phyloP scores from a whole-genome alignment of 30 jellyfish, hydroid and myxozoan genomes.

The Sanderia malayensis region DNA sequence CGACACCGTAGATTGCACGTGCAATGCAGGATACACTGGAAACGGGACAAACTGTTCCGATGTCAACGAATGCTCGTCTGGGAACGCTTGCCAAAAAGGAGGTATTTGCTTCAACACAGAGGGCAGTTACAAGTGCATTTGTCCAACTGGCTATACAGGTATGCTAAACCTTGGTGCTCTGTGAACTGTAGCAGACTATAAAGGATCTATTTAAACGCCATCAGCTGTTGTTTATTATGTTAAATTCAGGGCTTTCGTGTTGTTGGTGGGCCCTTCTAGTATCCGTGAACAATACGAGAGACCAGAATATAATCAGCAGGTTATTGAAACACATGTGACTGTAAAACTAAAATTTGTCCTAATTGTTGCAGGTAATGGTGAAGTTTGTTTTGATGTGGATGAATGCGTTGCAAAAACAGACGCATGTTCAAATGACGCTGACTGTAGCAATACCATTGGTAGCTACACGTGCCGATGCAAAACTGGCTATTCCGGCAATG shows the following conservation, averaged over 20 bases:
- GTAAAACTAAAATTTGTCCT: not conserved
- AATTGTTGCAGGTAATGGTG: constrained; percentile 34
- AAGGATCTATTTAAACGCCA: too few species aligned
- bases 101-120: too few species aligned
- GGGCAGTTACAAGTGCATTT: constrained; percentile 25
- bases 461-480: constrained; percentile 33
- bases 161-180: too few species aligned
- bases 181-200: too few species aligned
- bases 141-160: constrained; percentile 17
- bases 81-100: too few species aligned
- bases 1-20: constrained; percentile 29
- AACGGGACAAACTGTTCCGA: constrained; percentile 40
- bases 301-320: too few species aligned
- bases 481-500: constrained; percentile 38
- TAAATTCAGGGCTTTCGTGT: too few species aligned
- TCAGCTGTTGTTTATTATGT: too few species aligned
- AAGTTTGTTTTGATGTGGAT: constrained; percentile 21
- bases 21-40: constrained; percentile 40
- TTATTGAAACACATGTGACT: too few species aligned
- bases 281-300: too few species aligned
- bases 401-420: constrained; percentile 25
- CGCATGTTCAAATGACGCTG: constrained; percentile 20
- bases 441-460: constrained; percentile 15
- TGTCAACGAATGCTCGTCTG: constrained; percentile 43
- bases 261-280: too few species aligned